Percentiles rank a stretch among this genome's conserved stretches.
These are phyloP conservation scores for Heterotis niloticus DNA, from an alignment of 2,113 vertebrate species.

Conservation along the genomic window DNA sequence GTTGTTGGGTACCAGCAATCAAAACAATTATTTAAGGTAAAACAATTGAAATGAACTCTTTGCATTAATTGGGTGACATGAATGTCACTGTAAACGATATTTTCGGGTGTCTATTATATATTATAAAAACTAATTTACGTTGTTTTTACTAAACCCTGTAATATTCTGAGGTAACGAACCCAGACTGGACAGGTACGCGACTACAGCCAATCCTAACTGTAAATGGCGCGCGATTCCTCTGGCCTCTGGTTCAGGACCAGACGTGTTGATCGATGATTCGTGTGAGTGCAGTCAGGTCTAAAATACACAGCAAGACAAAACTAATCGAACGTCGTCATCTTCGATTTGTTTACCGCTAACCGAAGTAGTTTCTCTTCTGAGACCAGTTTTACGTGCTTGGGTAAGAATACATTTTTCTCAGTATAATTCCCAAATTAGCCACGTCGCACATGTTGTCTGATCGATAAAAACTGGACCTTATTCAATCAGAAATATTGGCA, in stretches of 20 bases:
- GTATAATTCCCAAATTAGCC: background rate
- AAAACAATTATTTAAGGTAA: background rate
- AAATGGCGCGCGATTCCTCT: background rate
- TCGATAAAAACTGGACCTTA: background rate
- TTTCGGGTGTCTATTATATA: background rate
- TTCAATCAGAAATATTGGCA: background rate
- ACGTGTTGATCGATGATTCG: background rate
- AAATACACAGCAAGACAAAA: background rate
- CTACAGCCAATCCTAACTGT: background rate
- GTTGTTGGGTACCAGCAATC: background rate
- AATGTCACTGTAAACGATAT: background rate
- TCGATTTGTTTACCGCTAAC: background rate
- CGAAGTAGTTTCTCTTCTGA: background rate
- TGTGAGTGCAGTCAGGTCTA: background rate
- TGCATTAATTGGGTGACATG: too few relatives aligned
- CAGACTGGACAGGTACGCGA: too few relatives aligned
- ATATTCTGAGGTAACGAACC: background rate
- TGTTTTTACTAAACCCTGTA: background rate
- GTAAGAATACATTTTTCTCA: background rate
- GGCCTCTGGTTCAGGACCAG: background rate
- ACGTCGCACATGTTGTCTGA: background rate
- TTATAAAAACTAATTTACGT: too few relatives aligned
- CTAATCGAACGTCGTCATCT: background rate
- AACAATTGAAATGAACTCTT: background rate
- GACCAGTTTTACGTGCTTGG: background rate